Evolutionary conservation across 1,140 invertebrate genomes (phyloP).

Genomic region (Drosophila subpulchrella): DNA sequence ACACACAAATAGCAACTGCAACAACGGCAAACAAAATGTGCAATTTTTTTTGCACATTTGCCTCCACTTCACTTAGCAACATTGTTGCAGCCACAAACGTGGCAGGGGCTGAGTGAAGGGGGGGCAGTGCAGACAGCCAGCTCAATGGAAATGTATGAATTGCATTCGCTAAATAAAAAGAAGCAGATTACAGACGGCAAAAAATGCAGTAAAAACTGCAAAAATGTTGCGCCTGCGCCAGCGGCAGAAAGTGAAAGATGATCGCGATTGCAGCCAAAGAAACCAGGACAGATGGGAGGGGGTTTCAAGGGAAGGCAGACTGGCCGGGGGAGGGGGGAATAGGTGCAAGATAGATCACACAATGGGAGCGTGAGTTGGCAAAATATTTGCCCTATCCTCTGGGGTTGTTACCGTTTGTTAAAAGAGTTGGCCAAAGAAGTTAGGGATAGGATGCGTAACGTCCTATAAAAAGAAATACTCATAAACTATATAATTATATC

Average conservation of each 20-base stretch:
- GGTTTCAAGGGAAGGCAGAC: neutral
- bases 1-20: constrained; percentile 17
- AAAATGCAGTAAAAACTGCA: constrained; percentile 43
- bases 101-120: neutral
- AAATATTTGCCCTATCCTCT: constrained; percentile 35
- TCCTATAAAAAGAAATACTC: too few relatives aligned
- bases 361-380: constrained; percentile 67
- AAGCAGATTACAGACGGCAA: constrained; percentile 34
- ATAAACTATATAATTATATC: too few relatives aligned
- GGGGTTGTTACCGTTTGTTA: neutral
- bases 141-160: constrained; percentile 76
- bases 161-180: constrained; percentile 53
- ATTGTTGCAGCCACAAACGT: constrained; percentile 61
- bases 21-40: constrained; percentile 26
- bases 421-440: neutral
- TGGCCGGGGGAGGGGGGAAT: neutral
- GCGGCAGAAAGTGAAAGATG: constrained; percentile 78
- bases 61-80: constrained; percentile 61
- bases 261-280: constrained; percentile 44
- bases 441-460: too few relatives aligned
- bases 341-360: constrained; percentile 45
- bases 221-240: constrained; percentile 40
- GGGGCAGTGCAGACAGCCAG: constrained; percentile 1
- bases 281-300: constrained; percentile 1
- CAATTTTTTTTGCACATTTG: constrained; percentile 17